A percentile compares a stretch with the other conserved stretches of the same genome.
Conservation (phyloP, 2,888 invertebrate genomes). For the Tenthredo livida region DNA sequence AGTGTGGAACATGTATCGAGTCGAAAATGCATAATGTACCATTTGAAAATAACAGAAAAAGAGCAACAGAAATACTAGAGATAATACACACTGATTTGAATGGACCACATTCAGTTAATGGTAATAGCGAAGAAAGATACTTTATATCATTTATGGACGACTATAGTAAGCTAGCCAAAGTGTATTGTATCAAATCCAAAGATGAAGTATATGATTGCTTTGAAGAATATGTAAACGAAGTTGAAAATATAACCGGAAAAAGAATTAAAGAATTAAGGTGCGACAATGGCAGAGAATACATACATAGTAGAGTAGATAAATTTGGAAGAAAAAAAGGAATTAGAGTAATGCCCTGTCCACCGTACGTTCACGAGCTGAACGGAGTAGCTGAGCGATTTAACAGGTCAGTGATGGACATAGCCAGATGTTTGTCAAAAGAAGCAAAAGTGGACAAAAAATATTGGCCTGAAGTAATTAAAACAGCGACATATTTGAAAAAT, state of each 20-base stretch:
- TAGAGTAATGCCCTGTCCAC: no score
- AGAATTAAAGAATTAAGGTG: slow-evolving; percentile 59
- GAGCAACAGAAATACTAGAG: slow-evolving; percentile 55
- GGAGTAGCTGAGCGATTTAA: slow-evolving; percentile 51
- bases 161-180: slow-evolving; percentile 54
- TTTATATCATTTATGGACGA: slow-evolving; percentile 59
- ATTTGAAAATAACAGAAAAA: slow-evolving; percentile 56
- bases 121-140: slow-evolving; percentile 55
- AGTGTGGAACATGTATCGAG: slow-evolving; percentile 55
- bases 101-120: slow-evolving; percentile 47
- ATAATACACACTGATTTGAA: no score
- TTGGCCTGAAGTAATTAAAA: no score
- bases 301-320: slow-evolving; percentile 47
- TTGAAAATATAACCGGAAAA: slow-evolving; percentile 56
- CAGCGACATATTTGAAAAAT: no score
- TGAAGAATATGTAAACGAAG: slow-evolving; percentile 54
- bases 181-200: slow-evolving; percentile 58
- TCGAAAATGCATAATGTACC: slow-evolving; percentile 54
- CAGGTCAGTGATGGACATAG: slow-evolving; percentile 46
- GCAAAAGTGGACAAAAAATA: not conserved
- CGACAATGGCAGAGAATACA: slow-evolving; percentile 57
- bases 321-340: slow-evolving; percentile 52
- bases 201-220: slow-evolving; percentile 58
- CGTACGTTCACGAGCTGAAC: slow-evolving; percentile 53
- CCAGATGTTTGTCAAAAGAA: no score